Conservation (phyloP, 2,113 vertebrate genomes). For the Poeciliopsis prolifica region DNA sequence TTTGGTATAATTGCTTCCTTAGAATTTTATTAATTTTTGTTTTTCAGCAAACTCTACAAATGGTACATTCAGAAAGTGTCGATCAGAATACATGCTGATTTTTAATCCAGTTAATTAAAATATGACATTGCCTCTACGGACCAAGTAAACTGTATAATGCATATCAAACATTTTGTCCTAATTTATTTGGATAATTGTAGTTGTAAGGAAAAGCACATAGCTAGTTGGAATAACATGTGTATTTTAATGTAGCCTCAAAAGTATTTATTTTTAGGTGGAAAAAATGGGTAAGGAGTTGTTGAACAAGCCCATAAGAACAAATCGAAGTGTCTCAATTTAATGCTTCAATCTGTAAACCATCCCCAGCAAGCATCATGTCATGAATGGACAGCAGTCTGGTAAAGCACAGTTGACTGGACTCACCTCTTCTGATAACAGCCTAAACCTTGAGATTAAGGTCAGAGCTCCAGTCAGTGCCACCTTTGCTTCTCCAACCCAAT, state of each 20-base stretch:
- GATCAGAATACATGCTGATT: background rate
- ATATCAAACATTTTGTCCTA: no score
- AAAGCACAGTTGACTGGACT: constrained; percentile 74
- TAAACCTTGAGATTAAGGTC: constrained; percentile 79
- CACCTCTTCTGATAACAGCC: constrained; percentile 66
- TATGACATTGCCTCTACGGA: no score
- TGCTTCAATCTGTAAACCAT: constrained; percentile 61
- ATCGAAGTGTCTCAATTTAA: constrained; percentile 56
- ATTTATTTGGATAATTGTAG: no score
- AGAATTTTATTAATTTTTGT: constrained; percentile 73
- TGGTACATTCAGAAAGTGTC: constrained; percentile 53
- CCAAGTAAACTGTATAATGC: no score
- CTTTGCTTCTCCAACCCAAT: constrained; percentile 57
- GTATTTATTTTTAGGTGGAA: constrained; percentile 9
- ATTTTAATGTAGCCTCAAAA: constrained; percentile 3
- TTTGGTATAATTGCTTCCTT: constrained; percentile 48
- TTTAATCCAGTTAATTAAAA: background rate
- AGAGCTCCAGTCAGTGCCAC: constrained; percentile 55
- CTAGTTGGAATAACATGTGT: background rate
- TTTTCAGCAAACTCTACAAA: constrained; percentile 62
- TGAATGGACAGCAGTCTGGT: constrained; percentile 51
- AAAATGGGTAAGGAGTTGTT: constrained; percentile 3
- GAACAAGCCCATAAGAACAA: constrained; percentile 14
- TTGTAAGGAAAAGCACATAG: no score
- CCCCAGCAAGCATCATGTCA: constrained; percentile 39